Conservation (phyloP, 2,888 invertebrate species). For the Mesorhabditis sp. region DNA sequence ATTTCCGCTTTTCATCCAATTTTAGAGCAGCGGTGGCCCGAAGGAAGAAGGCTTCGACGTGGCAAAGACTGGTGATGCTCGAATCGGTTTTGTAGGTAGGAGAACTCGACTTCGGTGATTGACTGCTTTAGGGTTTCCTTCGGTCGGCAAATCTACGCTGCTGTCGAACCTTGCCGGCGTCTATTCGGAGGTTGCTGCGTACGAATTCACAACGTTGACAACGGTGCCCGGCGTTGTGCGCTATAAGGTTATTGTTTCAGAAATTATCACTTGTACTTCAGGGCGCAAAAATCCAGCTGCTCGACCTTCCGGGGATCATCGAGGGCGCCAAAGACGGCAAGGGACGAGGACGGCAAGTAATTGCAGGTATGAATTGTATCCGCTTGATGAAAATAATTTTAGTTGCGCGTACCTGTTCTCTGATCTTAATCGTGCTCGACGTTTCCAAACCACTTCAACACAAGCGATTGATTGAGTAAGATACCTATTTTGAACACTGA, state of each 20-base stretch:
- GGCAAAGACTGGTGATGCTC: conserved; percentile 97
- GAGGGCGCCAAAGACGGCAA: conserved; percentile 99
- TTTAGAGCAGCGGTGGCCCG: conserved; percentile 71
- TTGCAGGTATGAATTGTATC: conserved; percentile 67
- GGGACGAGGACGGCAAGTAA: conserved; percentile 62
- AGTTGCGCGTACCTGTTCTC: conserved; percentile 93
- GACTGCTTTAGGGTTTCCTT: conserved; percentile 77
- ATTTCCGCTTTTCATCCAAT: conserved; percentile 7
- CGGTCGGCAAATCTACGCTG: conserved; percentile 95
- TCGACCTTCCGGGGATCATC: conserved; percentile 98
- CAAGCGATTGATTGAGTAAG: conserved; percentile 80
- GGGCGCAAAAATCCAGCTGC: conserved; percentile 93
- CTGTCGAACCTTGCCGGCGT: conserved; percentile 96
- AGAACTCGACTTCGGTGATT: too few relatives aligned
- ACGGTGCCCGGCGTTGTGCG: conserved; percentile 89
- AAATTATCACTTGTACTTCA: conserved; percentile 63
- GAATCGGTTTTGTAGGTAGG: conserved; percentile 88
- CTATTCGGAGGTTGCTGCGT: conserved; percentile 97
- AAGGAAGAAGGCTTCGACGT: conserved; percentile 94
- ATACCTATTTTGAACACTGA: not conserved
- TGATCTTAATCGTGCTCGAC: conserved; percentile 91
- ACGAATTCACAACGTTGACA: conserved; percentile 97
- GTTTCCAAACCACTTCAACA: conserved; percentile 94
- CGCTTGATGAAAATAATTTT: conserved; percentile 26
- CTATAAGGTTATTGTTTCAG: conserved; percentile 54